Evolutionary conservation across 2,797 vertebrate species (phyloP), one percentile per base, ranked within the genome.

Genomic region (Bufotes viridis): DNA sequence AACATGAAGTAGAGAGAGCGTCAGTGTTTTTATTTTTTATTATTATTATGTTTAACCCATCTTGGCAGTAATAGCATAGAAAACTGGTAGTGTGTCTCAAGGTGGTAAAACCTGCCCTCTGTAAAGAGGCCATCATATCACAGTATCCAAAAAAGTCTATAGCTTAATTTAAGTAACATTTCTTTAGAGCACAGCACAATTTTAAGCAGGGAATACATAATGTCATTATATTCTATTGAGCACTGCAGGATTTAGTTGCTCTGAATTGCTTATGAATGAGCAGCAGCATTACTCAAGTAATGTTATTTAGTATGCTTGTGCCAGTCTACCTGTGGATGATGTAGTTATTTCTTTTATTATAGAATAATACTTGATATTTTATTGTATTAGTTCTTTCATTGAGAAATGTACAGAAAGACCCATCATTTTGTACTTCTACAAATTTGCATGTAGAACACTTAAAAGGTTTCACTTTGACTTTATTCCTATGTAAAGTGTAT

Each of bases 161-260:
- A 49, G 17, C 18, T 49, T 42, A 18, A 49, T 74, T 72, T 49
- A 26, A 49, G 34, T 8, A 74, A 74, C 70, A 42, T 74, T 74
- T 74, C 69, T 49, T 20, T 20, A 74, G 18, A 49, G 15, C 9
- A 10, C 18, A 22, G 49, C 34, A 10, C 49, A 34, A 74, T 74
- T 74, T 74, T 20, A 8, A 74, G 34, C 18, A 74, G 29, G 70
- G 17, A 74, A 74, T 74, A 74, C 34, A 42, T 74, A 74, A 74
- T 74, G 70, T 12, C 34, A 74, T 74, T 74, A 74, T 74, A 42
- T 42, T 42, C 70, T 49, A 49, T 74, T 74, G 70, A 49, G 70
- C 29, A 20, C 34, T 49, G 18, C 70, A 42, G 34, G 70, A 74
- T 74, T 26, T 11, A 74, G 2, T 74, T 10, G 29, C 70, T 20